Percentiles rank a stretch among this genome's conserved stretches.
These are phyloP conservation scores for Oryzaephilus surinamensis DNA, from an alignment of 1,140 invertebrate species.

Conservation along the genomic window DNA sequence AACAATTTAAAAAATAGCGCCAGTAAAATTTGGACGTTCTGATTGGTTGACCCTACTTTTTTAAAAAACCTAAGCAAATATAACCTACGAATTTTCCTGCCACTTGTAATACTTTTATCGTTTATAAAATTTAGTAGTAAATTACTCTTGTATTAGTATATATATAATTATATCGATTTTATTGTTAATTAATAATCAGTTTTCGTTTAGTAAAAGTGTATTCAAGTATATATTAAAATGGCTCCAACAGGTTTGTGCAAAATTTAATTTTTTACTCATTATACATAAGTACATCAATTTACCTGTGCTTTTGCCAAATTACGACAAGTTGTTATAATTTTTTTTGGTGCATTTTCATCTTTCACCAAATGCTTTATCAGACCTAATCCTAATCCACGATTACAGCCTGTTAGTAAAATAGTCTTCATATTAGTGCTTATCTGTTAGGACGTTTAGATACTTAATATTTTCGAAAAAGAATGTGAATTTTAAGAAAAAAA, in stretches of 20 bases:
- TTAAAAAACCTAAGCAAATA: too few species aligned
- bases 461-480: too few species aligned
- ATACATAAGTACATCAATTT: conserved; percentile 21
- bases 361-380: conserved; percentile 58
- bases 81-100: too few species aligned
- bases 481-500: too few species aligned
- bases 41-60: too few species aligned
- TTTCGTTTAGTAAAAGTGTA: not conserved
- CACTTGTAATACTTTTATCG: too few species aligned
- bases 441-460: too few species aligned
- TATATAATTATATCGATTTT: not conserved
- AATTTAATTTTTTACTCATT: conserved; percentile 1
- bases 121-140: not conserved
- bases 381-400: conserved; percentile 77
- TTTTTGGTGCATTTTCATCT: conserved; percentile 42
- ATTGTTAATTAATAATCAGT: not conserved
- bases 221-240: conserved; percentile 31
- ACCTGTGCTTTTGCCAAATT: conserved; percentile 52
- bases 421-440: conserved; percentile 72
- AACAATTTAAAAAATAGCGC: not conserved
- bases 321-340: conserved; percentile 66
- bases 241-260: conserved; percentile 40
- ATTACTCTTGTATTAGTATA: not conserved
- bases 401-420: conserved; percentile 78
- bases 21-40: too few species aligned